Evolutionary conservation across 1,140 invertebrate genomes (phyloP).

Genomic region (Ceratoteleas bidentatus): DNA sequence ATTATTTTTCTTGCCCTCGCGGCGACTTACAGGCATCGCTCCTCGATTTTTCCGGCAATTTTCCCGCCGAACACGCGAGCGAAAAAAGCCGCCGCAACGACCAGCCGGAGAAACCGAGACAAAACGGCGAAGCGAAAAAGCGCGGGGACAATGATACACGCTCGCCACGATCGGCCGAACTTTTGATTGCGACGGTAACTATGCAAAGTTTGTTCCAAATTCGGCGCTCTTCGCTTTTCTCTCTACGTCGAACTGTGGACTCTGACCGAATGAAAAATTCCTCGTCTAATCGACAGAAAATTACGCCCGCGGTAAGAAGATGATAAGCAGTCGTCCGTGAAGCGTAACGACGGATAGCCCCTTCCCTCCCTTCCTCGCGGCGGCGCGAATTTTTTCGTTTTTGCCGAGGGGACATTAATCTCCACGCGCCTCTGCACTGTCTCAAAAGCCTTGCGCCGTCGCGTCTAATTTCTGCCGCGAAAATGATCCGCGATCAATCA

Average conservation of each 20-base stretch:
- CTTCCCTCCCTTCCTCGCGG: slow-evolving; percentile 4
- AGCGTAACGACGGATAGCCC: slow-evolving; percentile 28
- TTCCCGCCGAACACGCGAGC: no score
- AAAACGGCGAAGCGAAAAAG: slow-evolving; percentile 2
- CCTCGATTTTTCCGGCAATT: no score
- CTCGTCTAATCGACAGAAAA: slow-evolving; percentile 51
- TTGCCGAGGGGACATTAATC: slow-evolving; percentile 43
- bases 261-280: slow-evolving; percentile 56
- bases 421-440: slow-evolving; percentile 21
- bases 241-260: slow-evolving; percentile 19
- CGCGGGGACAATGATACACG: slow-evolving; percentile 35
- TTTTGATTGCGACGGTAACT: slow-evolving; percentile 57
- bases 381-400: background rate
- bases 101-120: no score
- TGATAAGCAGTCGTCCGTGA: slow-evolving; percentile 54
- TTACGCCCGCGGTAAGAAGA: slow-evolving; percentile 33
- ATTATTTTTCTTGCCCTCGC: slow-evolving; percentile 35
- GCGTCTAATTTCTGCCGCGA: slow-evolving; percentile 5
- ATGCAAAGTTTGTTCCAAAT: slow-evolving; percentile 59
- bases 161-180: slow-evolving; percentile 39
- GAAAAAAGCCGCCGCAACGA: no score
- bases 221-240: slow-evolving; percentile 28
- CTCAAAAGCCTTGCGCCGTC: slow-evolving; percentile 5
- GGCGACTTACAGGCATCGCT: no score
- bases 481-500: slow-evolving; percentile 24